Evolutionary conservation across 2,888 invertebrate species (phyloP).

Genomic region (Cheilosia pagana): DNA sequence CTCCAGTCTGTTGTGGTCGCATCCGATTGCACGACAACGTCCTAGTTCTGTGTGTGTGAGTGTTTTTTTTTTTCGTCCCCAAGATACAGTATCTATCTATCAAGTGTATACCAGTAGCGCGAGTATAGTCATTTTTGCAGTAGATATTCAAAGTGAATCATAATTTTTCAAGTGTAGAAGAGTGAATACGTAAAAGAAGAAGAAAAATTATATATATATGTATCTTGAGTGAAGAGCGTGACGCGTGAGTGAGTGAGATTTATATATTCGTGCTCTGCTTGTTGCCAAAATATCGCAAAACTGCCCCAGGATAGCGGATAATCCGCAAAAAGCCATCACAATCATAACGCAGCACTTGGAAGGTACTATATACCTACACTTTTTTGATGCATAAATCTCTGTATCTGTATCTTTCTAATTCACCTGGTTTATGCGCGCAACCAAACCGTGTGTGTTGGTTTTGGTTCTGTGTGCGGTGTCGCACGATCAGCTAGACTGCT

Average conservation of each 20-base stretch:
- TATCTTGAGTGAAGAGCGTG: conserved; percentile 64
- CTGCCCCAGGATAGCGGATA: conserved; percentile 73
- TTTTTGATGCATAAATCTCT: conserved; percentile 41
- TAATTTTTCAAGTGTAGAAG: conserved; percentile 62
- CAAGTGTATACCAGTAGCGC: conserved; percentile 51
- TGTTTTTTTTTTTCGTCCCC: neutral
- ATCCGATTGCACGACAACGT: conserved; percentile 59
- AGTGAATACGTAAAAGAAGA: conserved; percentile 29
- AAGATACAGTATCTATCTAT: conserved; percentile 57
- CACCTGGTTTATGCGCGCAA: conserved; percentile 29
- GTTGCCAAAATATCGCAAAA: conserved; percentile 49
- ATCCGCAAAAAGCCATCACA: conserved; percentile 66
- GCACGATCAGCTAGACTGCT: conserved; percentile 43
- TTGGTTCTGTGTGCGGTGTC: conserved; percentile 40
- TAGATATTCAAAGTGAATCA: conserved; percentile 68
- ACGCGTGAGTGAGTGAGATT: conserved; percentile 64
- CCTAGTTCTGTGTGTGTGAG: conserved; percentile 11
- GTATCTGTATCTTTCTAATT: conserved; percentile 27
- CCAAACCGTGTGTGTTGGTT: conserved; percentile 49
- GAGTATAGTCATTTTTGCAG: conserved; percentile 28
- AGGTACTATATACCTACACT: conserved; percentile 54
- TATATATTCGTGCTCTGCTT: conserved; percentile 21
- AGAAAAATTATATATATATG: conserved; percentile 24
- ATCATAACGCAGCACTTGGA: conserved; percentile 72
- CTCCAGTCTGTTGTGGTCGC: conserved; percentile 51